Base-by-base conservation (phyloP, 2,888 invertebrate species). In the Schizaphis graminum region DNA sequence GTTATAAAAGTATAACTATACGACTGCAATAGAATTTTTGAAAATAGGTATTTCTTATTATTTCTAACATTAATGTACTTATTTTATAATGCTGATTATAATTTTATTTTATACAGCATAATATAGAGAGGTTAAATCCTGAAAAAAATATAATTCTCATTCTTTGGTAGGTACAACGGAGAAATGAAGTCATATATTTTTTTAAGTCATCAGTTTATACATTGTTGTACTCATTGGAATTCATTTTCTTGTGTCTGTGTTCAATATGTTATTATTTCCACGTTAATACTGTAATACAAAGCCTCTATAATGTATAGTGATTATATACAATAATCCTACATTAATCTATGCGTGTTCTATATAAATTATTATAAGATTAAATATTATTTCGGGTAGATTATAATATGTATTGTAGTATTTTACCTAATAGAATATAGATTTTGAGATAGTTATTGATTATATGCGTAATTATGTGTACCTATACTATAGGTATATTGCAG, bases 361-460 rank as follows among this genome's bases (percentile, higher is more conserved):
- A 35, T 53, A 88, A 88, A 88, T 53, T 35, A 88, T 53, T 53
- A 53, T 88, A 88, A 53, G 13, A 53, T 53, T 88, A 88, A 88
- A 53, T 77, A 77, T 77, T 35, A 77, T 77, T 35, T 41, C 21
- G 77, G 77, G 8, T 77, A 35, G 77, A 77, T 77, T 77, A 77
- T 77, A 77, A 35, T 35, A 77, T 21, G 77, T 77, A 35, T 77
- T 35, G 35, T 41, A 77, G 77, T 77, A 77, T 41, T 77, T 77
- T 77, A 77, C 77, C 77, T 77, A 41, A 35, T 35, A 77, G 35
- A 77, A 77, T 77, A 77, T 77, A 35, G 21, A 35, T 21, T 35
- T 77, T 77, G 35, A 77, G 35, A 77, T 77, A 77, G 35, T 35
- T 77, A 77, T 77, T 77, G 77, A 77, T 77, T 77, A 35, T 77